phyloP scores from a whole-genome alignment of 2,797 vertebrate genomes.

The Ispidina lecontei region DNA sequence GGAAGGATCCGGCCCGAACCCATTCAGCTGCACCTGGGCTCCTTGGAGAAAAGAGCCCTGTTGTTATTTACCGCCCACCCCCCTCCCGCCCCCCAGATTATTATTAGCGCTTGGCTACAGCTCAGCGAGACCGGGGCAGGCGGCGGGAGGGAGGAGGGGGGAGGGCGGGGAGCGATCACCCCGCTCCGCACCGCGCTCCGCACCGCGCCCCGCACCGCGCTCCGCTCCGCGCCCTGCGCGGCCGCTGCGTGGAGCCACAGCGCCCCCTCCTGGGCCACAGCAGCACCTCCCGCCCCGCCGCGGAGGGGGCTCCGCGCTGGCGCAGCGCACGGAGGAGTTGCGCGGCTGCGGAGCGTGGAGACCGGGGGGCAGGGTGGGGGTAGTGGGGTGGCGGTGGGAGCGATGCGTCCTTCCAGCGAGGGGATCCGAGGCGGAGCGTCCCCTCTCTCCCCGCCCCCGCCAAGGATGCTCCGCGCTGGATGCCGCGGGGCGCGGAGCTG shows the following conservation, averaged over 20 bases:
- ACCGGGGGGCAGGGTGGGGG: too few relatives aligned
- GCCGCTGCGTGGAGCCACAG: slow-evolving; percentile 73
- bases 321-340: not conserved
- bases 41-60: not conserved
- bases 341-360: too few relatives aligned
- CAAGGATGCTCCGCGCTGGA: not conserved
- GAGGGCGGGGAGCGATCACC: not conserved
- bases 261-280: slow-evolving; percentile 77
- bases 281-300: not conserved
- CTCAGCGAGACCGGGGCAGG: not conserved
- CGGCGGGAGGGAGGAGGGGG: too few relatives aligned
- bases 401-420: not conserved
- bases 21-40: slow-evolving; percentile 12
- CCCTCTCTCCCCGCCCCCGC: too few relatives aligned
- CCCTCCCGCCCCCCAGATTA: not conserved
- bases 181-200: not conserved
- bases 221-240: not conserved
- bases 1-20: not conserved
- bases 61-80: not conserved
- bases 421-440: not conserved
- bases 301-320: not conserved
- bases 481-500: not conserved
- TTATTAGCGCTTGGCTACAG: not conserved
- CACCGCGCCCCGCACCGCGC: not conserved
- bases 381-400: too few relatives aligned